phyloP scores from a whole-genome alignment of 2,888 invertebrate genomes.

The Pherbina coryleti region DNA sequence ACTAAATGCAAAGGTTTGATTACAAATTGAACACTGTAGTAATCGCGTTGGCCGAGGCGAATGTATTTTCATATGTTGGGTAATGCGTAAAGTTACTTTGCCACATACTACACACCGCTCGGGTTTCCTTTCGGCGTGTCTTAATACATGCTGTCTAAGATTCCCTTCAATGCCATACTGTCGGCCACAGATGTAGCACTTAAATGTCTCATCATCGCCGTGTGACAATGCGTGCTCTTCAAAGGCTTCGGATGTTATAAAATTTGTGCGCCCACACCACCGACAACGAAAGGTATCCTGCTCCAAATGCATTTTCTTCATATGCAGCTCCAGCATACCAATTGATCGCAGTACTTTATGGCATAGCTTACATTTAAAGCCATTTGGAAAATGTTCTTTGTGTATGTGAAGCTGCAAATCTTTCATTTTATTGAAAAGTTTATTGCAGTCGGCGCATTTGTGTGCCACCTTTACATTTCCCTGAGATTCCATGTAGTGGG shows the following conservation, averaged over 20 bases:
- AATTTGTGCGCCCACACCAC: conserved; percentile 47
- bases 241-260: conserved; percentile 42
- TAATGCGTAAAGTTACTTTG: conserved; percentile 50
- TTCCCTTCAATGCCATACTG: conserved; percentile 47
- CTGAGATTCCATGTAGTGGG: conserved; percentile 51
- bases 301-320: conserved; percentile 49
- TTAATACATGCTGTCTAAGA: conserved; percentile 47
- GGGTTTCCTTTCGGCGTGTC: conserved; percentile 47
- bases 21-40: conserved; percentile 49
- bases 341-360: conserved; percentile 46
- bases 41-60: conserved; percentile 50
- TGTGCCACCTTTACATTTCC: conserved; percentile 50
- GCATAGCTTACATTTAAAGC: conserved; percentile 51
- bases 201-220: conserved; percentile 42
- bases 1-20: conserved; percentile 51
- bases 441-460: conserved; percentile 51
- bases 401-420: conserved; percentile 51
- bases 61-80: conserved; percentile 53
- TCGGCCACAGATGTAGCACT: conserved; percentile 49
- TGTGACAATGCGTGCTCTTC: conserved; percentile 49
- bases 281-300: conserved; percentile 46
- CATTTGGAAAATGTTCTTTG: conserved; percentile 50
- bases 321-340: conserved; percentile 48
- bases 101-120: conserved; percentile 52
- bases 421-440: conserved; percentile 49